phyloP scores from a whole-genome alignment of 1,140 invertebrate species.

The Papilio polyxenes region DNA sequence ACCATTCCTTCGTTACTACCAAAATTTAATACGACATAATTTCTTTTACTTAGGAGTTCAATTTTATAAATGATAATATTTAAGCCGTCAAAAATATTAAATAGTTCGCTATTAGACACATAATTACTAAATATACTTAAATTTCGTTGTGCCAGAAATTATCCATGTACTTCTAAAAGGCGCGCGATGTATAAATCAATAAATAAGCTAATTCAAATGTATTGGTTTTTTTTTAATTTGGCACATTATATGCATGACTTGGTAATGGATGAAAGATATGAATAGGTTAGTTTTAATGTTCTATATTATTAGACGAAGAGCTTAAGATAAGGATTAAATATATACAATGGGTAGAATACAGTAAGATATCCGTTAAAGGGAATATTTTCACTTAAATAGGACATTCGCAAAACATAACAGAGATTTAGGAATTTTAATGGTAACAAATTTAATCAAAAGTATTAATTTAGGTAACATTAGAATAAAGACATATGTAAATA shows the following conservation, averaged over 20 bases:
- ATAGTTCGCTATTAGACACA: slow-evolving; percentile 48
- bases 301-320: background rate
- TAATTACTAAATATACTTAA: slow-evolving; percentile 13
- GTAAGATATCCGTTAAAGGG: background rate
- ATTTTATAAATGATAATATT: background rate
- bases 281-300: background rate
- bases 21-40: background rate
- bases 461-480: background rate
- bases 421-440: background rate
- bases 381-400: background rate
- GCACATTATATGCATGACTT: slow-evolving; percentile 12
- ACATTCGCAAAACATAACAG: background rate
- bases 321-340: background rate
- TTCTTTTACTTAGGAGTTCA: background rate
- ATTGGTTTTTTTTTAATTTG: background rate
- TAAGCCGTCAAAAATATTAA: slow-evolving; percentile 71
- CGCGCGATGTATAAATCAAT: background rate
- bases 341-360: background rate
- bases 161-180: background rate
- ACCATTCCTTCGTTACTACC: background rate
- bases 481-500: background rate
- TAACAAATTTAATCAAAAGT: background rate
- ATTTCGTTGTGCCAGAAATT: slow-evolving; percentile 30
- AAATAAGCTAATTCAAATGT: background rate
- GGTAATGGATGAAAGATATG: background rate